Percentiles rank a stretch among this genome's conserved stretches.
Conservation (phyloP, 2,888 invertebrate species). For the Agonopterix arenella region DNA sequence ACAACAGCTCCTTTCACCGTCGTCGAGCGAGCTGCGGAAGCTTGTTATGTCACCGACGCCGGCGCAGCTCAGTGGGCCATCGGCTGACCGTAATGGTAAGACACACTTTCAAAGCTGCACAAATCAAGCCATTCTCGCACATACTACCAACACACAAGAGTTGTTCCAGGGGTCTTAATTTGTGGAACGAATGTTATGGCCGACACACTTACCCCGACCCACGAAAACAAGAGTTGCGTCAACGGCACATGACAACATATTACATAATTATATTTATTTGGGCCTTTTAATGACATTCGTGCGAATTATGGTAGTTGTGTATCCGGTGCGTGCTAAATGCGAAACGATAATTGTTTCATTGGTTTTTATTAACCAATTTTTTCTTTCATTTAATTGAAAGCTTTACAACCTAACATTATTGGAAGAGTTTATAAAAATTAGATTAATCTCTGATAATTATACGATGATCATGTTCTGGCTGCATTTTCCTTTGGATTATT, state of each 20-base stretch:
- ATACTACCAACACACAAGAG: too few species aligned
- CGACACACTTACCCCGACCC: constrained; percentile 69
- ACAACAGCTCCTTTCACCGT: constrained; percentile 49
- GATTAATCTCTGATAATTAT: too few species aligned
- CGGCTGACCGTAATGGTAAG: constrained; percentile 59
- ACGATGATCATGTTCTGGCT: too few species aligned
- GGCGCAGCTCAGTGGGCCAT: constrained; percentile 56
- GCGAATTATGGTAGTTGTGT: neutral
- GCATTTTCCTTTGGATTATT: too few species aligned
- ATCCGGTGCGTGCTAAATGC: neutral
- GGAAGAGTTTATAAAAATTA: too few species aligned
- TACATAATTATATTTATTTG: constrained; percentile 45
- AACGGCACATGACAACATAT: constrained; percentile 55
- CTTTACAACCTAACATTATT: too few species aligned
- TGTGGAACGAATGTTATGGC: too few species aligned
- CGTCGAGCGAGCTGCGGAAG: constrained; percentile 59
- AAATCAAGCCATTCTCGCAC: too few species aligned
- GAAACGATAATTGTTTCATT: too few species aligned
- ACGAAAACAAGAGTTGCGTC: constrained; percentile 70
- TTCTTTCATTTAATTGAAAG: too few species aligned
- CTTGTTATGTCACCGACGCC: constrained; percentile 59
- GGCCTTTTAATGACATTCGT: constrained; percentile 23
- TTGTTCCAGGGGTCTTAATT: too few species aligned
- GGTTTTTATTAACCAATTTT: too few species aligned
- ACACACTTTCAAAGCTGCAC: constrained; percentile 18